Base-by-base conservation (phyloP, 1,140 invertebrate species). In the Eurosta solidaginis region DNA sequence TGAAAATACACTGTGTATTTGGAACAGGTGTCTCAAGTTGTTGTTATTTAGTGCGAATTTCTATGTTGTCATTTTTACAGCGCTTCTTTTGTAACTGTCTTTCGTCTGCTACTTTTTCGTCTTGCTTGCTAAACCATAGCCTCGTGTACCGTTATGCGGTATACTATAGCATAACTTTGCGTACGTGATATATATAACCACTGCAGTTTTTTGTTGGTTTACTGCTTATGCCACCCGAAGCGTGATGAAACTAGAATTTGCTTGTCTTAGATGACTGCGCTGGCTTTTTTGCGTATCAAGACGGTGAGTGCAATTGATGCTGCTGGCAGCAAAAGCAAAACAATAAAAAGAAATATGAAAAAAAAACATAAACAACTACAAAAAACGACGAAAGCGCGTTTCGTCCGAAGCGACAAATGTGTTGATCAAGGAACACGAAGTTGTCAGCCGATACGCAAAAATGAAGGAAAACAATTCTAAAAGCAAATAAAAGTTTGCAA, bases 131-230 rank as follows among this genome's bases (percentile, higher is more conserved):
- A n/a, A n/a, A 29, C 27, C 54, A 59, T 33, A 59, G 59, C 59
- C 59, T 68, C 59, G 59, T 68, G 33, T 68, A 68, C 59, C 59
- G 59, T 68, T 68, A 68, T 68, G 36, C 59, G 59, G 33, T 33
- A 68, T 29, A 40, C 59, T n/a, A 40, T 33, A 68, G 1, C 59
- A 22, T 22, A 68, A 22, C n/a, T 52, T 7, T 52, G 49, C 9
- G n/a, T 7, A 68, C 40, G 36, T 68, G 27, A 68, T 68, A 68
- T 68, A 10, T 33, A 59, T 68, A 68, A 33, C 33, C 33, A 59
- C 12, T 68, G 33, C 33, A 40, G 17, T n/a, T 36, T 2, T 9
- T 50, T 7, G 17, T 68, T 68, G 59, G n/a, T 68, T 1, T 17
- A 9, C 5, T 17, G 25, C n/a, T 63, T n/a, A 68, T 68, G 29